Evolutionary conservation across 2,888 invertebrate species (phyloP).

Genomic region (Aporophyla nigra): DNA sequence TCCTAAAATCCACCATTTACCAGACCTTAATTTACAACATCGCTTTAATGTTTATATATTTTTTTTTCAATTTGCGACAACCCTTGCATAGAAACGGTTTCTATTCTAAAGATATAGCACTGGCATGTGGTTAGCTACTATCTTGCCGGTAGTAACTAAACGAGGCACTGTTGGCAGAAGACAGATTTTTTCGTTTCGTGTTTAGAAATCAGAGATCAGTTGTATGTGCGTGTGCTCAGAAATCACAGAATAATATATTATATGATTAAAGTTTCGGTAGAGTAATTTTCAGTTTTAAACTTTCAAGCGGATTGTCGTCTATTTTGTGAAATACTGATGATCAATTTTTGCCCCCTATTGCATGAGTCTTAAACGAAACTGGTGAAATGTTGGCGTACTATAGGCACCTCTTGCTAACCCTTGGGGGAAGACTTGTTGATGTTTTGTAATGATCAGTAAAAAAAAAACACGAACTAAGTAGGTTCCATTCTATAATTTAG

Average conservation of each 20-base stretch:
- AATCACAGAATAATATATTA: neutral
- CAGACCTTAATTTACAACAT: neutral
- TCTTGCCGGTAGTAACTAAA: conserved; percentile 44
- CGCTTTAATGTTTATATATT: no score
- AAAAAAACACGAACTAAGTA: no score
- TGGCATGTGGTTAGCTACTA: conserved; percentile 66
- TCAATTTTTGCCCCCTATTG: neutral
- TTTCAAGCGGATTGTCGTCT: no score
- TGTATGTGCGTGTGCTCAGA: neutral
- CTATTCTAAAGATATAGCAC: conserved; percentile 53
- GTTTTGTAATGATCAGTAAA: no score
- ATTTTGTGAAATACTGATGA: neutral
- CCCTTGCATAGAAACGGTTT: conserved; percentile 46
- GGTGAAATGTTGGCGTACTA: neutral
- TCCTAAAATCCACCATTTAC: neutral
- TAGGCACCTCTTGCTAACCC: neutral
- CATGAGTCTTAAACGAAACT: neutral
- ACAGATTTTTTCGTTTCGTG: conserved; percentile 18
- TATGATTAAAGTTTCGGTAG: neutral
- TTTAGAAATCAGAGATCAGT: neutral
- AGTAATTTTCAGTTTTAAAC: neutral
- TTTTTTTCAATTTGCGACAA: conserved; percentile 10
- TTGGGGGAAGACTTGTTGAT: no score
- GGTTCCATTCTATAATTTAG: no score
- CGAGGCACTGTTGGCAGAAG: conserved; percentile 31